Conservation (phyloP, 2,888 invertebrate genomes). For the Megastigmus dorsalis region DNA sequence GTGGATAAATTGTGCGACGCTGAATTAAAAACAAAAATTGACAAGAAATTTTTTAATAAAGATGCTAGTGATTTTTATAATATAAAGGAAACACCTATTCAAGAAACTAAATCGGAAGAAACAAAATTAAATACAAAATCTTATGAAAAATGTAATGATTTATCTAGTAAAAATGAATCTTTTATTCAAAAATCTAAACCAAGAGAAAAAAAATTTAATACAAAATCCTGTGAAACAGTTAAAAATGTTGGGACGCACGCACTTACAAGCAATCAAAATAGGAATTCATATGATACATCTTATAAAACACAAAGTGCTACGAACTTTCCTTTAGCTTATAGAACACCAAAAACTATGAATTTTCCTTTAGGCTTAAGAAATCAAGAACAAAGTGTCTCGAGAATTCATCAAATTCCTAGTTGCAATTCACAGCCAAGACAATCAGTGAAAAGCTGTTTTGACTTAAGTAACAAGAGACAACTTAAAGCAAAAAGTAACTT, state of each 20-base stretch:
- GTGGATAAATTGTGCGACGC: neutral
- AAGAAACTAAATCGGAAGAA: neutral
- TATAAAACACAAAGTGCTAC: neutral
- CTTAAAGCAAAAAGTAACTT: slow-evolving; percentile 42
- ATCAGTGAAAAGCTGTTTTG: slow-evolving; percentile 16
- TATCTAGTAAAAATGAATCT: neutral
- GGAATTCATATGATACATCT: neutral
- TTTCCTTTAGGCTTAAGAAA: neutral
- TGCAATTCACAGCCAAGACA: slow-evolving; percentile 6
- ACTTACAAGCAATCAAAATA: neutral
- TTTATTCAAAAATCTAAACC: neutral
- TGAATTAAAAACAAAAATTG: neutral
- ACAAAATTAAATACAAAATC: neutral
- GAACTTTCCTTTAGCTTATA: neutral
- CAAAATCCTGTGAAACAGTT: neutral
- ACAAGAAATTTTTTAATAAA: neutral
- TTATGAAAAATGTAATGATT: neutral
- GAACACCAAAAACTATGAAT: neutral
- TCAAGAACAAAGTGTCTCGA: neutral
- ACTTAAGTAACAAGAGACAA: slow-evolving; percentile 21
- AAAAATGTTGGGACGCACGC: neutral
- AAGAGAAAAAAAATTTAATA: neutral
- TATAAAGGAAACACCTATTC: neutral
- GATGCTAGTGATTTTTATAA: slow-evolving; percentile 16
- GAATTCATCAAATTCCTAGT: neutral